These are phyloP conservation scores for Sisor rabdophorus DNA, from an alignment of 2,113 vertebrate species.

Conservation along the genomic window DNA sequence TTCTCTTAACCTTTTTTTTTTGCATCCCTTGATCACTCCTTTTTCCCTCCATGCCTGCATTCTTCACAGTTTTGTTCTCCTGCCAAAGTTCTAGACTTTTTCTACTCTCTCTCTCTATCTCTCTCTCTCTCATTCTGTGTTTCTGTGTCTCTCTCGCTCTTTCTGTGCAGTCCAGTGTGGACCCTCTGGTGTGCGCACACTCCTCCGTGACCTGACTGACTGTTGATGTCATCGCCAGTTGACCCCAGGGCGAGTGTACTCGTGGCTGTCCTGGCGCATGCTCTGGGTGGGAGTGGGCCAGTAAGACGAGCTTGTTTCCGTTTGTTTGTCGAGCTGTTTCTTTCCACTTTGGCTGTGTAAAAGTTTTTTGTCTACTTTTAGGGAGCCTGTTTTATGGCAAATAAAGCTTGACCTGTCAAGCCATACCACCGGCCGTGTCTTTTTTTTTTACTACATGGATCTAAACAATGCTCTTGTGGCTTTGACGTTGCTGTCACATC, in stretches of 20 bases:
- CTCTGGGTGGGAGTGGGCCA: constrained; percentile 37
- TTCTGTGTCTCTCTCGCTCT: constrained; percentile 48
- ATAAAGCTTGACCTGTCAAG: constrained; percentile 45
- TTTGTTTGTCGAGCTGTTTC: constrained; percentile 59
- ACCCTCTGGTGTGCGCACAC: constrained; percentile 45
- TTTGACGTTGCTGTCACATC: neutral
- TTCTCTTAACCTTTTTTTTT: constrained; percentile 38
- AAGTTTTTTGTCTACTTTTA: constrained; percentile 56
- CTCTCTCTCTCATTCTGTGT: constrained; percentile 49
- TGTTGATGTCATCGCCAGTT: constrained; percentile 58
- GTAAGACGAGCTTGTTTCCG: constrained; percentile 53
- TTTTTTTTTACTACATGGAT: neutral
- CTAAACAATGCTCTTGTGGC: constrained; percentile 7
- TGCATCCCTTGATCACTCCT: constrained; percentile 67
- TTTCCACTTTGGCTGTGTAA: constrained; percentile 14
- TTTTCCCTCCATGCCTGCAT: constrained; percentile 77
- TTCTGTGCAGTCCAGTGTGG: constrained; percentile 31
- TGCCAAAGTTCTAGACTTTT: constrained; percentile 79
- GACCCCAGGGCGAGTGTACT: constrained; percentile 52
- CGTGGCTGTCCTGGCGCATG: constrained; percentile 53
- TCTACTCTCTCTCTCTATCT: constrained; percentile 62
- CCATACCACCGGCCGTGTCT: constrained; percentile 36
- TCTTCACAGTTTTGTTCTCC: constrained; percentile 81
- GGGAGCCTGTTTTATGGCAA: constrained; percentile 54
- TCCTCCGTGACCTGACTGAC: constrained; percentile 39